Percentiles rank a stretch among this genome's conserved stretches.
Conservation (phyloP, 2,888 invertebrate species). For the Empis stercorea region DNA sequence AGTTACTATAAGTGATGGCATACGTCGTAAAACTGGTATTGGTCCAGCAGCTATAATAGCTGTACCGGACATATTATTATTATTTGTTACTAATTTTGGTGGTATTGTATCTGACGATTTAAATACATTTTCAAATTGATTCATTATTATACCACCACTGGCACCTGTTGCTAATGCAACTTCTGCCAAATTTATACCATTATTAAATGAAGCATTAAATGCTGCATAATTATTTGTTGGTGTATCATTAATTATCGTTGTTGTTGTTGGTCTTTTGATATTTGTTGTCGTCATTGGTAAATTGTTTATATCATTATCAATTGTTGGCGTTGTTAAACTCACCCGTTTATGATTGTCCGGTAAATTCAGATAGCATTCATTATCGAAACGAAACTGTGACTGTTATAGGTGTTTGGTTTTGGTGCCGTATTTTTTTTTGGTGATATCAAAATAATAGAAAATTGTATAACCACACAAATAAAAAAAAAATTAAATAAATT, state of each 20-base stretch:
- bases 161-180: no score
- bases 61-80: conserved; percentile 2
- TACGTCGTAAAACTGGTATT: conserved; percentile 37
- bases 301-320: conserved; percentile 24
- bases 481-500: not conserved
- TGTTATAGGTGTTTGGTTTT: conserved; percentile 42
- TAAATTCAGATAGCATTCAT: conserved; percentile 94
- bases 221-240: conserved; percentile 5
- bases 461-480: not conserved
- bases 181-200: no score
- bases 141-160: no score
- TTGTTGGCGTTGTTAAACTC: conserved; percentile 42
- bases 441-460: not conserved
- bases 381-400: conserved; percentile 99
- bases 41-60: conserved; percentile 21
- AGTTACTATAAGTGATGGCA: conserved; percentile 36
- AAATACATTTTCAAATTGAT: no score
- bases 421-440: not conserved
- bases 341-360: conserved; percentile 98
- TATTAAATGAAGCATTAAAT: conserved; percentile 1
- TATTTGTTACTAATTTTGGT: not conserved
- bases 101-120: no score
- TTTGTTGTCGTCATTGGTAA: conserved; percentile 28
- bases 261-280: conserved; percentile 16
- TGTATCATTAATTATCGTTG: no score